phyloP scores from a whole-genome alignment of 1,140 invertebrate species.

The Heterodera carotae region DNA sequence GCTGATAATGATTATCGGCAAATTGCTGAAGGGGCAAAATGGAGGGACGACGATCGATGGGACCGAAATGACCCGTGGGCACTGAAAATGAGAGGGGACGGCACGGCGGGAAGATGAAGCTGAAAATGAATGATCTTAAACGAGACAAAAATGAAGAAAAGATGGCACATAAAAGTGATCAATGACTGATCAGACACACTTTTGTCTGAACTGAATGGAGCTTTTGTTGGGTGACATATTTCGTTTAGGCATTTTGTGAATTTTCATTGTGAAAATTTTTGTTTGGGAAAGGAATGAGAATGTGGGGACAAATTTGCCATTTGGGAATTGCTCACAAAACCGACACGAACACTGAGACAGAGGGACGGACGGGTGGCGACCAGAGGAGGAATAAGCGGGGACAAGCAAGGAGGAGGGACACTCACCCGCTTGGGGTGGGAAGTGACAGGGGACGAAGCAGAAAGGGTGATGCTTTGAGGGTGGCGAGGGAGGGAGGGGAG shows the following conservation, averaged over 20 bases:
- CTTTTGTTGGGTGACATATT: neutral
- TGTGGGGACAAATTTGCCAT: constrained; percentile 2
- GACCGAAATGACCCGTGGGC: constrained; percentile 21
- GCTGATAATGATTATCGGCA: neutral
- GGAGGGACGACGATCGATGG: constrained; percentile 23
- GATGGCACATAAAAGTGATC: no score
- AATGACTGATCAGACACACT: no score
- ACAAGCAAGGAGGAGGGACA: no score
- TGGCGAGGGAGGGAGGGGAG: neutral
- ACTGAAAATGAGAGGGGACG: neutral
- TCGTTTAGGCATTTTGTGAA: neutral
- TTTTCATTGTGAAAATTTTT: neutral
- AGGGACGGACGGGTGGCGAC: no score
- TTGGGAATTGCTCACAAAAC: neutral
- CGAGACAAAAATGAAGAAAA: neutral
- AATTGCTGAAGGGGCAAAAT: neutral
- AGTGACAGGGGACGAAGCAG: no score
- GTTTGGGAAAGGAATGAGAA: neutral
- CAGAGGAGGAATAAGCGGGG: no score
- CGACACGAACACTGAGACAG: neutral
- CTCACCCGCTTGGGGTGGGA: no score
- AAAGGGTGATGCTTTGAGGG: no score
- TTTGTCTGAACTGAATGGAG: no score
- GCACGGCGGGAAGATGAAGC: neutral
- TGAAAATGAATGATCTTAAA: neutral